A percentile compares a stretch with the other conserved stretches of the same genome.
Evolutionary conservation across 1,140 invertebrate genomes (phyloP).

Genomic region (Drepana arcuata): DNA sequence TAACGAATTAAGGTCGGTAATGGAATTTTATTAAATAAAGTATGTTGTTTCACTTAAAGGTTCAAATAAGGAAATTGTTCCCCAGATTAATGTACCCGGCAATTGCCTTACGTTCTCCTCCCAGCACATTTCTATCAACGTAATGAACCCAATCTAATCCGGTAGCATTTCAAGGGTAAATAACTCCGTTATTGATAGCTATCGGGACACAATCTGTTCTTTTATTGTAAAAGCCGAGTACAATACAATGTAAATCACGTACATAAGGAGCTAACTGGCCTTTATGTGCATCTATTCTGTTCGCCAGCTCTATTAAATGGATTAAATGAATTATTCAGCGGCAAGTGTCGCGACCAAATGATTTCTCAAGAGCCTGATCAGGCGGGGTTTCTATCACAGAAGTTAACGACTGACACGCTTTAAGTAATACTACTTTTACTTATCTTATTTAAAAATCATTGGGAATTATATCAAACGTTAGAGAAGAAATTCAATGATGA

Average conservation of each 20-base stretch:
- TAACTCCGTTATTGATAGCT: constrained; percentile 6
- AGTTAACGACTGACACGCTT: no score
- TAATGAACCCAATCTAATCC: constrained; percentile 2
- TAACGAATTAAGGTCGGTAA: no score
- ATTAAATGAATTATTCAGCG: constrained; percentile 63
- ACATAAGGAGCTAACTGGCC: constrained; percentile 16
- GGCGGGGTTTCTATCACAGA: no score
- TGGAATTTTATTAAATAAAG: no score
- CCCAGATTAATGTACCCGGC: no score
- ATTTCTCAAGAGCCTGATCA: constrained; percentile 8
- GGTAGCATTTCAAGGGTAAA: constrained; percentile 5
- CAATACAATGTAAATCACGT: constrained; percentile 14
- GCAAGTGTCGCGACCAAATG: constrained; percentile 22
- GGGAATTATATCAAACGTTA: no score
- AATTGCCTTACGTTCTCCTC: no score
- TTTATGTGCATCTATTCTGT: constrained; percentile 16
- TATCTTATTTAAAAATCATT: no score
- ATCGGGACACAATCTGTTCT: constrained; percentile 12
- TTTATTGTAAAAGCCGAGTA: constrained; percentile 5
- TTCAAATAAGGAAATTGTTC: no score
- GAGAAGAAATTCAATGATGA: no score
- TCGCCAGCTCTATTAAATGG: constrained; percentile 31
- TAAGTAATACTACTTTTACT: no score
- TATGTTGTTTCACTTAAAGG: no score
- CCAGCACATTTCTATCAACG: constrained; percentile 2